Evolutionary conservation across 2,113 vertebrate genomes (phyloP).

Genomic region (Andinoacara biseriatus): DNA sequence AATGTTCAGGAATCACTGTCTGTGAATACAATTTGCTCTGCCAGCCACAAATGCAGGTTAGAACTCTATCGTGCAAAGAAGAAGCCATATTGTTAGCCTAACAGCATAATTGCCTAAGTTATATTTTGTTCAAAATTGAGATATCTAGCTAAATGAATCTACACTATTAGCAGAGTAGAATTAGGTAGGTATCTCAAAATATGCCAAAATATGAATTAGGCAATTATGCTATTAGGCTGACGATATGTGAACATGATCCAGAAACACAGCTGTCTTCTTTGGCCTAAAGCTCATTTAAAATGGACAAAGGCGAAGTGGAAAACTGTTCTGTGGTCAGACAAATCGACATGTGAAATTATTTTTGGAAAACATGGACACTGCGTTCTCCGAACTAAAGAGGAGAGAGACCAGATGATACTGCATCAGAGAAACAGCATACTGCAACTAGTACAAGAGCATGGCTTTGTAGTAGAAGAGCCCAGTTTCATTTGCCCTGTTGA

Average conservation of each 20-base stretch:
- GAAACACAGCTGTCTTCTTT: not conserved
- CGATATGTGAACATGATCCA: not conserved
- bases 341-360: accelerated
- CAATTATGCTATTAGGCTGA: too few relatives aligned
- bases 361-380: not conserved
- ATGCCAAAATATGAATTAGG: too few relatives aligned
- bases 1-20: not conserved
- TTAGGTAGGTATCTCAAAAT: too few relatives aligned
- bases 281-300: not conserved
- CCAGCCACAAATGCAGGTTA: not conserved
- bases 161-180: too few relatives aligned
- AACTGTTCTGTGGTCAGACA: not conserved
- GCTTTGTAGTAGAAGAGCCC: not conserved
- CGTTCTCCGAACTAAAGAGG: not conserved
- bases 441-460: not conserved
- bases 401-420: not conserved
- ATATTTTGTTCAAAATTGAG: too few relatives aligned
- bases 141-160: too few relatives aligned
- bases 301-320: not conserved
- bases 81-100: not conserved
- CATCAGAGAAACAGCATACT: not conserved
- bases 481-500: too few relatives aligned
- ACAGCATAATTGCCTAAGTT: too few relatives aligned
- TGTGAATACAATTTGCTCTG: not conserved
- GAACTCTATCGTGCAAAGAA: not conserved